A percentile compares a stretch with the other conserved stretches of the same genome.
Conservation (phyloP, 2,113 vertebrate species). For the Zosterops borbonicus region DNA sequence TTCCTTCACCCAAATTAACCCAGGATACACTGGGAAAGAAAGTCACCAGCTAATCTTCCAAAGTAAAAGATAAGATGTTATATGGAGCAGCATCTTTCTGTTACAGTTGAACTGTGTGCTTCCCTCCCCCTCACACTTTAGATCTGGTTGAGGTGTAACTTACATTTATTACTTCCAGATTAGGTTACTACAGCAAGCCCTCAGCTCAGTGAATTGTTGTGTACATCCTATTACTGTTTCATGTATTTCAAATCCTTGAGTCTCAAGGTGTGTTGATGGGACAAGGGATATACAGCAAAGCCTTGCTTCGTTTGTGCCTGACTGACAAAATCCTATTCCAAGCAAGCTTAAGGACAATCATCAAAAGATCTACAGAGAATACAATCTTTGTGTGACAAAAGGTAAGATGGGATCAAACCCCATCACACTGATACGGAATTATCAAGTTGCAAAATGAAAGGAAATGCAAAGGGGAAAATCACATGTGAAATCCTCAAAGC, state of each 20-base stretch:
- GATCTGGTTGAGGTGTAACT: background rate
- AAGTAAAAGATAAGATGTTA: background rate
- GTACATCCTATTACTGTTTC: background rate
- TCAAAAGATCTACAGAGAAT: background rate
- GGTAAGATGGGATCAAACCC: background rate
- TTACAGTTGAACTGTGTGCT: background rate
- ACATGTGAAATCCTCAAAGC: background rate
- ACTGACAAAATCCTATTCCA: background rate
- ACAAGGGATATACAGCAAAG: background rate
- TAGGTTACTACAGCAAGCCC: background rate
- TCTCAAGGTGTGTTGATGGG: background rate
- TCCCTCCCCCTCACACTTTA: background rate
- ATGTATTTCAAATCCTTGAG: background rate
- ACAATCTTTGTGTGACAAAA: background rate
- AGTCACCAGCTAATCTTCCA: background rate
- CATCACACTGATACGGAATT: background rate
- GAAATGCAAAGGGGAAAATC: background rate
- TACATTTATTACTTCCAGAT: background rate
- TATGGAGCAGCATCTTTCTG: background rate
- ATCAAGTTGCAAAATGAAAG: background rate
- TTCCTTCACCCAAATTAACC: background rate
- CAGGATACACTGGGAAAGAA: background rate
- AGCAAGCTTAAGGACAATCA: background rate
- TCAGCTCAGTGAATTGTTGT: background rate
- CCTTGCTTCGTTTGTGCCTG: background rate